Evolutionary conservation across 2,888 invertebrate species (phyloP).

Genomic region (Invenusta paracnida): DNA sequence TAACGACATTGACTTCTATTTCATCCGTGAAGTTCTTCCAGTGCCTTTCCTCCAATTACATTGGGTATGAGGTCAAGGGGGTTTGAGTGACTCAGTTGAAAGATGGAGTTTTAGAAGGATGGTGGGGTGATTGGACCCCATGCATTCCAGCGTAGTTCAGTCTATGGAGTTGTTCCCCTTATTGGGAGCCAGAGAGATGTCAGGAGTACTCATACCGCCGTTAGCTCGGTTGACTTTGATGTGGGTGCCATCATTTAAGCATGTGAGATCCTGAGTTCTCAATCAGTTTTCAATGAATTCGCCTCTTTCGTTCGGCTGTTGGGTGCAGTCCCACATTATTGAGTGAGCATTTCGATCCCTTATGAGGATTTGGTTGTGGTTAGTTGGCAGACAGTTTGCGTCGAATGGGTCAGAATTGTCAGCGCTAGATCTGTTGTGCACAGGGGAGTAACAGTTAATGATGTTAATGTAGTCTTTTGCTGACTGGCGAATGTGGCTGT

Average conservation of each 20-base stretch:
- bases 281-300: not conserved
- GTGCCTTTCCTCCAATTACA: not conserved
- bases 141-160: not conserved
- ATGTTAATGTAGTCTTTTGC: not conserved
- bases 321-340: not conserved
- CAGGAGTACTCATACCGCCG: not conserved
- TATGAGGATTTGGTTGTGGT: not conserved
- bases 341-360: not conserved
- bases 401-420: not conserved
- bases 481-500: not conserved
- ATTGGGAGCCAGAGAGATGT: not conserved
- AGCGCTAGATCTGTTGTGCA: too few species aligned
- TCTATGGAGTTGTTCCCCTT: not conserved
- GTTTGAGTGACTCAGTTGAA: not conserved
- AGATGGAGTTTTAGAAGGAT: not conserved
- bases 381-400: not conserved
- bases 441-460: not conserved
- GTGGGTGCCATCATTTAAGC: not conserved
- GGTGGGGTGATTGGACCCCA: not conserved
- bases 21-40: not conserved
- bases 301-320: not conserved
- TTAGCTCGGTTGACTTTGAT: not conserved
- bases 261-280: not conserved
- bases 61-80: not conserved
- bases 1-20: not conserved